These are phyloP conservation scores for Noctua janthe DNA, from an alignment of 2,888 invertebrate genomes.

Conservation along the genomic window DNA sequence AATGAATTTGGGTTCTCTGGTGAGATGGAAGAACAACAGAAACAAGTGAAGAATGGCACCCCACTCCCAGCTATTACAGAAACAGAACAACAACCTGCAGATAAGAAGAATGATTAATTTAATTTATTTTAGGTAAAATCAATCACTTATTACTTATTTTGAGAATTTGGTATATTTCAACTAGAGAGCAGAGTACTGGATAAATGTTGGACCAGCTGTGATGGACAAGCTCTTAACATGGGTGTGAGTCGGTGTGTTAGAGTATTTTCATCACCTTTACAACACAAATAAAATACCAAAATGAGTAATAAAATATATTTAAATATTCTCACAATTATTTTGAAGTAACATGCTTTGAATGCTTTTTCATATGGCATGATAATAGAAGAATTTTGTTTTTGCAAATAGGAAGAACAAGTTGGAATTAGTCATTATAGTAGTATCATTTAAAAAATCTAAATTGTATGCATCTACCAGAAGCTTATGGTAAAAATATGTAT, in stretches of 20 bases:
- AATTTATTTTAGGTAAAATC: constrained; percentile 53
- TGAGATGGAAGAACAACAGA: constrained; percentile 94
- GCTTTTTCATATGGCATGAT: constrained; percentile 17
- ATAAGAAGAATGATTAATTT: constrained; percentile 87
- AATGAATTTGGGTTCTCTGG: constrained; percentile 99
- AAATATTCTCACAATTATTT: constrained; percentile 17
- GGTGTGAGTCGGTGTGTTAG: constrained; percentile 4
- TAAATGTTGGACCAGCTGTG: not conserved
- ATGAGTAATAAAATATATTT: constrained; percentile 30
- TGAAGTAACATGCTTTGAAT: constrained; percentile 24
- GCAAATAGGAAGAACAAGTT: constrained; percentile 33
- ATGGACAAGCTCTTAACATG: constrained; percentile 3
- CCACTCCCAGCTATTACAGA: constrained; percentile 79
- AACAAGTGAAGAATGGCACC: constrained; percentile 77
- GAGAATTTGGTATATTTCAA: constrained; percentile 25
- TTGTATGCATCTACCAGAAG: constrained; percentile 42
- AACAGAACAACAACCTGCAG: constrained; percentile 74
- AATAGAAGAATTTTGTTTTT: constrained; percentile 31
- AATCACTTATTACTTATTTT: constrained; percentile 47
- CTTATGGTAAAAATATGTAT: constrained; percentile 43
- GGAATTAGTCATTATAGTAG: constrained; percentile 12
- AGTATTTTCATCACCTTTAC: not conserved
- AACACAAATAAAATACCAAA: constrained; percentile 11
- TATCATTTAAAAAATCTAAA: constrained; percentile 39
- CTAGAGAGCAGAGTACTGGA: constrained; percentile 3